These are phyloP conservation scores for Onychomys leucogaster DNA, from an alignment of 2,797 vertebrate species.

Conservation along the genomic window DNA sequence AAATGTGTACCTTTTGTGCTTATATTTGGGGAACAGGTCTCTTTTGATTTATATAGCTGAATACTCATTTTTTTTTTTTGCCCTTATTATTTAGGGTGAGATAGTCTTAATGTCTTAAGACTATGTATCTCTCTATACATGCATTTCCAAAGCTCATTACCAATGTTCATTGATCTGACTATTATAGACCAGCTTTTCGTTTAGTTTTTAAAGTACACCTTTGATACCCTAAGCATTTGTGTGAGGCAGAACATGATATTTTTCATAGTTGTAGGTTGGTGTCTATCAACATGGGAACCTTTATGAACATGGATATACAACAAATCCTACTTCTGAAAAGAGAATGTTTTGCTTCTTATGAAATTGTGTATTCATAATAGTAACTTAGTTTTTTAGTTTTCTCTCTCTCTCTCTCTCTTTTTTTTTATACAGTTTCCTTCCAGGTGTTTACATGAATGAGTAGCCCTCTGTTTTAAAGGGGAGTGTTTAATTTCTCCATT, in stretches of 20 bases:
- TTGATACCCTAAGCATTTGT: constrained; percentile 73
- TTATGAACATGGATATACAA: constrained; percentile 71
- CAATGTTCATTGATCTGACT: constrained; percentile 66
- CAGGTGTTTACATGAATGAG: constrained; percentile 40
- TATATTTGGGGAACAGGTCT: constrained; percentile 82
- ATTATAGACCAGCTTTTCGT: constrained; percentile 49
- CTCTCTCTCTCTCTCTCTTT: not conserved
- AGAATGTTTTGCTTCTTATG: constrained; percentile 70
- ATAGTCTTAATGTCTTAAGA: constrained; percentile 61
- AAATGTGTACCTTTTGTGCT: constrained; percentile 81
- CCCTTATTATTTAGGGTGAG: constrained; percentile 85
- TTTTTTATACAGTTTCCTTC: constrained; percentile 56
- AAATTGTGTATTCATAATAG: constrained; percentile 58
- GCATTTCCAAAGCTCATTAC: constrained; percentile 65
- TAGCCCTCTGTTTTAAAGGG: constrained; percentile 65
- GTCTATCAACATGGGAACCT: constrained; percentile 69
- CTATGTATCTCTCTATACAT: not conserved
- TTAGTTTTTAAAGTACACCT: constrained; percentile 47
- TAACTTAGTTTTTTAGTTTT: constrained; percentile 65
- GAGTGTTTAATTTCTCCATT: constrained; percentile 64
- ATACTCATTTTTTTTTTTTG: constrained; percentile 83
- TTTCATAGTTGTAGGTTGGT: constrained; percentile 71
- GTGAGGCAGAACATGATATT: constrained; percentile 70
- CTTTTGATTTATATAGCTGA: constrained; percentile 87
- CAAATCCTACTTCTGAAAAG: constrained; percentile 63